Conservation (phyloP, 2,113 vertebrate species). For the Todiramphus chloris region DNA sequence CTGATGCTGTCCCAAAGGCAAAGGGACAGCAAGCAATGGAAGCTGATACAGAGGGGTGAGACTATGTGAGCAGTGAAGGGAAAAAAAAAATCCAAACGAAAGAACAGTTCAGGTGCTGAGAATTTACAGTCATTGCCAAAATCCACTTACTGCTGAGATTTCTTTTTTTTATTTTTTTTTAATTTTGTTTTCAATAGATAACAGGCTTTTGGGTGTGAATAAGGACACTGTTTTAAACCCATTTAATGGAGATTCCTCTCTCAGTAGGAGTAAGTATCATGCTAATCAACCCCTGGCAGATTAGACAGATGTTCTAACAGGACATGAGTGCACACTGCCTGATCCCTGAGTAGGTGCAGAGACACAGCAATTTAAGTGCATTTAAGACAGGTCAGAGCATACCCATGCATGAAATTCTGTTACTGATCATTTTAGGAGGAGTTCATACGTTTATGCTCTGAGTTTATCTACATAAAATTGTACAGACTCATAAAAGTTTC, state of each 20-base stretch:
- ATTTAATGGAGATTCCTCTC: constrained; percentile 13
- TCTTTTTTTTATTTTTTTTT: neutral
- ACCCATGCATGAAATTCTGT: neutral
- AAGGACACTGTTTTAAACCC: constrained; percentile 11
- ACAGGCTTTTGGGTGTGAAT: neutral
- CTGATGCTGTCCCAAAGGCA: neutral
- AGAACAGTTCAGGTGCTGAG: neutral
- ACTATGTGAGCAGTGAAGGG: neutral
- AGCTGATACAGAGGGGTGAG: neutral
- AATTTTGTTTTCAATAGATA: neutral
- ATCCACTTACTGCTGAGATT: neutral
- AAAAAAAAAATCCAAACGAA: neutral
- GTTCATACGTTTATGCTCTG: neutral
- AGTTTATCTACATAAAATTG: neutral
- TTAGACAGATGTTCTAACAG: constrained; percentile 5
- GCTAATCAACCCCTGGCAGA: constrained; percentile 18
- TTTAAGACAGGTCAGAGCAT: neutral
- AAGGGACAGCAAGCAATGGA: neutral
- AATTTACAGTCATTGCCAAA: neutral
- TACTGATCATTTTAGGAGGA: neutral
- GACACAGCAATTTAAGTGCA: neutral
- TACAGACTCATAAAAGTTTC: neutral
- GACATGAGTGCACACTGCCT: neutral
- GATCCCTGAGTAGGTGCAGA: neutral
- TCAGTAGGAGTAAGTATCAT: neutral